Percentiles rank a stretch among this genome's conserved stretches.
These are phyloP conservation scores for Setipinna tenuifilis DNA, from an alignment of 2,797 vertebrate species.

Conservation along the genomic window DNA sequence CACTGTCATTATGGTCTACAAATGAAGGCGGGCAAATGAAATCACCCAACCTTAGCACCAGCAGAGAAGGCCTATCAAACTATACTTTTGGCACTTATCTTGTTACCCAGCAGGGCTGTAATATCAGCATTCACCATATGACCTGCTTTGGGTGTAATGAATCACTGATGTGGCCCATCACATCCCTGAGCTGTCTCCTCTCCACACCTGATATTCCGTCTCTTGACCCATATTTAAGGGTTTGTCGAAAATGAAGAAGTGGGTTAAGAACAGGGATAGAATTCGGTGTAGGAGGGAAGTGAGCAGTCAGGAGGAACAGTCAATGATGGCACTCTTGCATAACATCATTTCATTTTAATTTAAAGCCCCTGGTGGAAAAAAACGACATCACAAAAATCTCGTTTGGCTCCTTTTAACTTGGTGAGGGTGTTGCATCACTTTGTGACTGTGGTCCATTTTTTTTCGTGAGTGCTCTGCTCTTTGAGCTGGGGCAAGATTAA, in stretches of 20 bases:
- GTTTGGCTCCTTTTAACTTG: background rate
- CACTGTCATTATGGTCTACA: constrained; percentile 41
- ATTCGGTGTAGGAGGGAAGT: background rate
- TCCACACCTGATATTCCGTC: background rate
- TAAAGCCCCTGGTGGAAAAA: background rate
- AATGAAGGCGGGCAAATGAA: constrained; percentile 40
- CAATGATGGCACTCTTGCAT: background rate
- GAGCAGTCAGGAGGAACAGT: background rate
- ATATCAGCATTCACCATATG: constrained; percentile 8
- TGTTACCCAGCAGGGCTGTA: constrained; percentile 22
- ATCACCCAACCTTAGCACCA: constrained; percentile 26
- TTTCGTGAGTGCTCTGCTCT: constrained; percentile 13
- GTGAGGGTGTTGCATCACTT: background rate
- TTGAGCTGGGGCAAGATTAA: constrained; percentile 36
- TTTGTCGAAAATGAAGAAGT: background rate
- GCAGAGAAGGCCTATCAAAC: constrained; percentile 30
- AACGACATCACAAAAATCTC: background rate
- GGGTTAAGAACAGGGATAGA: background rate
- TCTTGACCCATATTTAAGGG: background rate
- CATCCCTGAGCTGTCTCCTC: background rate
- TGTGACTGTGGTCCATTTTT: background rate
- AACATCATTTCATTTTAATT: background rate
- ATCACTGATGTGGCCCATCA: background rate
- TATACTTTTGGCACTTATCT: constrained; percentile 42
- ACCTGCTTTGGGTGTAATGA: constrained; percentile 12